Percentiles rank a stretch among this genome's conserved stretches.
Evolutionary conservation across 2,797 vertebrate genomes (phyloP).

Genomic region (Onychomys arenicola): DNA sequence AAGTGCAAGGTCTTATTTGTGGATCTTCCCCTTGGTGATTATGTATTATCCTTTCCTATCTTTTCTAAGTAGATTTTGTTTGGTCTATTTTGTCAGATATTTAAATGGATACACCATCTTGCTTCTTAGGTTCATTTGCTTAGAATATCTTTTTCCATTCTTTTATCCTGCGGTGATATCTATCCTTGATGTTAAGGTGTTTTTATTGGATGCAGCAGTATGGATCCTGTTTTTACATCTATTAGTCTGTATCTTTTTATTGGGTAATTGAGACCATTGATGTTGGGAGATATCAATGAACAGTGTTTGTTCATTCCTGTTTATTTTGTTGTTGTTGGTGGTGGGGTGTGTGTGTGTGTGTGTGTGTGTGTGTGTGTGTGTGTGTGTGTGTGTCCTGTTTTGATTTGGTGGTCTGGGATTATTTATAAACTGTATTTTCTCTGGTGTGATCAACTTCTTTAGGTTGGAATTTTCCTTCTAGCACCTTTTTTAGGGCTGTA

Average conservation of each 20-base stretch:
- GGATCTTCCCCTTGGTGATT: background rate
- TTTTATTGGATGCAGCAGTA: background rate
- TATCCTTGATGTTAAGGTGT: background rate
- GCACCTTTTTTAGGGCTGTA: background rate
- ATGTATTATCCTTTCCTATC: background rate
- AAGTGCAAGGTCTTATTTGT: background rate
- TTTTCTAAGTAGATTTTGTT: background rate
- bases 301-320: background rate
- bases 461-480: background rate
- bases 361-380: background rate
- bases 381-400: background rate
- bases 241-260: background rate
- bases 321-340: background rate
- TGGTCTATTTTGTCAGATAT: background rate
- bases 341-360: background rate
- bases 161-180: no score
- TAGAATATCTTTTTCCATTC: background rate
- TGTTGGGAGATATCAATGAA: background rate
- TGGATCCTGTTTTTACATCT: background rate
- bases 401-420: background rate
- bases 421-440: background rate
- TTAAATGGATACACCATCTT: background rate
- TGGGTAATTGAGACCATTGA: no score
- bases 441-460: background rate
- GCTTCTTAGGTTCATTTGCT: background rate